Evolutionary conservation across 2,888 invertebrate species (phyloP), one percentile per base, ranked within the genome.

Genomic region (Latrodectus hesperus): DNA sequence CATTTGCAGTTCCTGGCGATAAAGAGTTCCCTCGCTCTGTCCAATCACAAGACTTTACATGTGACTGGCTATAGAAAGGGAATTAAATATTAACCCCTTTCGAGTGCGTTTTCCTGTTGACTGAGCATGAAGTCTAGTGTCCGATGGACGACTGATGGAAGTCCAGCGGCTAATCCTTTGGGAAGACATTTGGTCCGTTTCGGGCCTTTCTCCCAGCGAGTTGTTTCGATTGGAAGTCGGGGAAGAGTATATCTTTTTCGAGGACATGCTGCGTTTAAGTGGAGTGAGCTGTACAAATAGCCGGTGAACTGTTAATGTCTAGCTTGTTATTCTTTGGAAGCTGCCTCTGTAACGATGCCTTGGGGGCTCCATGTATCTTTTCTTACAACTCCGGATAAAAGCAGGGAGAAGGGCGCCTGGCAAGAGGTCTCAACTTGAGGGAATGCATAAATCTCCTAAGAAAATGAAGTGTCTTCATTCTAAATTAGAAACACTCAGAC

Each of bases 31-130:
- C 75, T 68, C 64, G 49, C 68, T 52, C 68, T 22, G 26, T 67
- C 84, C 81, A 86, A 86, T 81, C 81, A 81, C 53, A 70, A 53
- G 67, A 86, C 81, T 86, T 86, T 72, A 86, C 76, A 81, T 77
- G 86, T 60, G 81, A 77, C 52, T 72, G 76, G 81, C 65, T 64
- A 22, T 49, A 51, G 76, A 72, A 73, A 72, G 68, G 77, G 86
- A 72, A 86, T 86, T 86, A 86, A 86, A 86, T 81, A 86, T 86
- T 86, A 86, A 86, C 86, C 77, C 67, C 55, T n/a, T 65, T 72
- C 76, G 67, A 86, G 86, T 80, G 86, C 76, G 52, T 86, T 86
- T 86, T 86, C 80, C 77, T 86, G 86, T 86, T 76, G 81, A 75
- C 81, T 72, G n/a, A 71, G 65, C 77, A 53, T 52, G 64, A 71